phyloP scores from a whole-genome alignment of 1,140 invertebrate genomes.

The Physella acuta region DNA sequence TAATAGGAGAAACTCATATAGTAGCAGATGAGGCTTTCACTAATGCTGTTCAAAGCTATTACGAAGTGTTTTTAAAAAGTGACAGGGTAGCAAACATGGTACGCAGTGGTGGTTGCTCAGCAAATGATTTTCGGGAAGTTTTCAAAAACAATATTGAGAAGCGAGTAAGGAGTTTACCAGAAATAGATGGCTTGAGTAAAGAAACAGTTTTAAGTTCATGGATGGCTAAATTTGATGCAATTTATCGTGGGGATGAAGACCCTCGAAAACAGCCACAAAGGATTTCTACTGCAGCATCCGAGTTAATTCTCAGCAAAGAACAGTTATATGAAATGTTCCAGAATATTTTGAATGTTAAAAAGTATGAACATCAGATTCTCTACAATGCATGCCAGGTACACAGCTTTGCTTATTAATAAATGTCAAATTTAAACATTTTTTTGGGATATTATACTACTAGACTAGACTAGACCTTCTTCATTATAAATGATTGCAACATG shows the following conservation, averaged over 20 bases:
- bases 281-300: slow-evolving; percentile 55
- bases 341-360: slow-evolving; percentile 96
- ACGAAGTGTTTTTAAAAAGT: slow-evolving; percentile 95
- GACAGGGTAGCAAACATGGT: slow-evolving; percentile 95
- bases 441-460: too few species aligned
- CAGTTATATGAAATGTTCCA: slow-evolving; percentile 98
- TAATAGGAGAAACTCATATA: slow-evolving; percentile 83
- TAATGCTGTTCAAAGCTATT: slow-evolving; percentile 96
- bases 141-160: slow-evolving; percentile 96
- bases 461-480: too few species aligned
- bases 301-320: slow-evolving; percentile 61
- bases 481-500: too few species aligned
- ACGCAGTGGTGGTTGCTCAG: slow-evolving; percentile 92
- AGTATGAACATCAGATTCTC: slow-evolving; percentile 98
- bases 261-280: slow-evolving; percentile 58
- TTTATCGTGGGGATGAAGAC: slow-evolving; percentile 81
- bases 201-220: slow-evolving; percentile 98
- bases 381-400: slow-evolving; percentile 98
- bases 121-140: slow-evolving; percentile 97
- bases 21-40: slow-evolving; percentile 98
- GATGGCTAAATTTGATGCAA: slow-evolving; percentile 99
- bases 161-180: slow-evolving; percentile 91
- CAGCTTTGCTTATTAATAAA: too few species aligned
- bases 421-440: too few species aligned
- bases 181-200: slow-evolving; percentile 98